Evolutionary conservation across 2,888 invertebrate genomes (phyloP), one percentile per base, ranked within the genome.

Genomic region (Drosophila basisetae): DNA sequence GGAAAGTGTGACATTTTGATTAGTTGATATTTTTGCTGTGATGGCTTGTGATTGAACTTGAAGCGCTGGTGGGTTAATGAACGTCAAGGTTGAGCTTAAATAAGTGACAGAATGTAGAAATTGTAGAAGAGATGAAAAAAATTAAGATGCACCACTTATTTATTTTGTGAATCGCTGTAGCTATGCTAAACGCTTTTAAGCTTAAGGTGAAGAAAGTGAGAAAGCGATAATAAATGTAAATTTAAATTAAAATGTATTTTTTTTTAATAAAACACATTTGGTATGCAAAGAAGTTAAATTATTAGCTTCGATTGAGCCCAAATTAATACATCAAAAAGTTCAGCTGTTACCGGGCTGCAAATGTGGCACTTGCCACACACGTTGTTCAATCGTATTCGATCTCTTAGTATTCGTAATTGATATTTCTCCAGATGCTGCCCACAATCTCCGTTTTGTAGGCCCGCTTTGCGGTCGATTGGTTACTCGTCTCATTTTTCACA

Each of bases 1-100:
- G 86, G 89, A 88, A 90, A 86, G 86, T 86, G 90, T 89, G 86
- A 87, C 86, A 77, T 80, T 90, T 87, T 89, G 89, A 87, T 87
- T 85, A 87, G 89, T 90, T 82, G 68, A 83, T 73, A 73, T 69
- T 75, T 73, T 68, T 63, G 60, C 58, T 78, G 69, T 53, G 66
- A 61, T 52, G 61, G 68, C 71, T 88, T 82, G 80, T 72, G 82
- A 87, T 90, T 87, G 87, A 87, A 87, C 87, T 87, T 87, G 87
- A 89, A 77, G 69, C 76, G 69, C 73, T 70, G 58, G 70, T 60
- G 77, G 81, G 79, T 86, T 88, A 86, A 90, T 85, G 71, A 85
- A 76, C 79, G 73, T 73, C 89, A 86, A 86, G 86, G 86, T 83
- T 89, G 85, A 55, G 47, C 59, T 69, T 50, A 52, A 64, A 73